phyloP scores from a whole-genome alignment of 30 jellyfish, hydroid and myxozoan species.

The Aurelia coerulea region DNA sequence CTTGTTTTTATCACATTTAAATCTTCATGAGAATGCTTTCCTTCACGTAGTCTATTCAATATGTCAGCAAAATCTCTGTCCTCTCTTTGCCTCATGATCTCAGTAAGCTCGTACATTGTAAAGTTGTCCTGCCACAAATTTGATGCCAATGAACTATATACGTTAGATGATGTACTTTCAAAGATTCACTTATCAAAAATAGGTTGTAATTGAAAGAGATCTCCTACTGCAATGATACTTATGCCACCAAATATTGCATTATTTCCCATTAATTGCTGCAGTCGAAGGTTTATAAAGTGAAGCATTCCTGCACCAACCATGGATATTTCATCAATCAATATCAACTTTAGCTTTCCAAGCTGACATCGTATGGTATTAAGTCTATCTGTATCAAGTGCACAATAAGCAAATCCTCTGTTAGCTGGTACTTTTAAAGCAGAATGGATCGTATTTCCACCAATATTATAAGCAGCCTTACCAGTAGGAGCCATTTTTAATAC shows the following conservation, averaged over 20 bases:
- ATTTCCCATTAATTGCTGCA: conserved; percentile 22
- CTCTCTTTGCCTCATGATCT: background rate
- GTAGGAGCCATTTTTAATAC: too few species aligned
- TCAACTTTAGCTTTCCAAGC: too few species aligned
- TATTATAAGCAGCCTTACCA: too few species aligned
- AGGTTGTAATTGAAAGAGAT: background rate
- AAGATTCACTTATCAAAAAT: conserved; percentile 29
- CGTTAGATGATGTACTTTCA: background rate
- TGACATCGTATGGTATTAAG: too few species aligned
- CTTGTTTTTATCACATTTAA: background rate
- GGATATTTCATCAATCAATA: too few species aligned
- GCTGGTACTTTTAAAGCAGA: too few species aligned
- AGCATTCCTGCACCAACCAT: too few species aligned
- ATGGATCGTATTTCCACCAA: too few species aligned
- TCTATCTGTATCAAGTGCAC: too few species aligned
- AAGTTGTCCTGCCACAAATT: conserved; percentile 21
- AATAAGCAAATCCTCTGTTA: conserved; percentile 11
- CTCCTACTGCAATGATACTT: conserved; percentile 12
- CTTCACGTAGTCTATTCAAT: conserved; percentile 2
- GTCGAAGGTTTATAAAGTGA: background rate
- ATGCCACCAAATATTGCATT: conserved; percentile 17
- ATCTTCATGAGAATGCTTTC: conserved; percentile 1
- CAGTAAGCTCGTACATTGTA: too few species aligned
- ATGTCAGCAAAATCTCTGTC: conserved; percentile 4
- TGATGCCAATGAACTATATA: background rate